phyloP scores from a whole-genome alignment of 2,888 invertebrate genomes.

The Willowsia nigromaculata region DNA sequence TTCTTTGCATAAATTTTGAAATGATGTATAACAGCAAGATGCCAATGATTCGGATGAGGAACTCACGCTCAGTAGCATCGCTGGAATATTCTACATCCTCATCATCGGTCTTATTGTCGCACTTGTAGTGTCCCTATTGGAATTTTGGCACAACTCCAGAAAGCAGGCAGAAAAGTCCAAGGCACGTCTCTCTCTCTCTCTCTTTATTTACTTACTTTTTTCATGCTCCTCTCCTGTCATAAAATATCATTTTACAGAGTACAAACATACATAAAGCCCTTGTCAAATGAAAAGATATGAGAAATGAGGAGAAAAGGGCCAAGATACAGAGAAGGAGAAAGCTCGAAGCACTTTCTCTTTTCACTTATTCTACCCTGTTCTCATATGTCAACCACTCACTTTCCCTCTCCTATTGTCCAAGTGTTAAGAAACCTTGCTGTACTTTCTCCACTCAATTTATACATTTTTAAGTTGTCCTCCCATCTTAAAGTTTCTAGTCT shows the following conservation, averaged over 20 bases:
- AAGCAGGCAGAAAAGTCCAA: constrained; percentile 89
- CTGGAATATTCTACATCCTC: constrained; percentile 98
- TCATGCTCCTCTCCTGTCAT: constrained; percentile 46
- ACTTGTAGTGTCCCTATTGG: constrained; percentile 93
- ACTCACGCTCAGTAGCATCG: constrained; percentile 96
- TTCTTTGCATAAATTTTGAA: constrained; percentile 31
- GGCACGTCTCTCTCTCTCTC: constrained; percentile 80
- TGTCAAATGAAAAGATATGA: constrained; percentile 37
- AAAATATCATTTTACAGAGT: constrained; percentile 70
- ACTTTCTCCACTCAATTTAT: background rate
- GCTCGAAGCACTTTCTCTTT: constrained; percentile 54
- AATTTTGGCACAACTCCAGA: constrained; percentile 96
- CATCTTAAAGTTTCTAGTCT: background rate
- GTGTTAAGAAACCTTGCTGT: too few species aligned
- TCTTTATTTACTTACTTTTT: constrained; percentile 62
- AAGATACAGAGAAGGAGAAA: background rate
- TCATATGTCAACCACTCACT: constrained; percentile 57
- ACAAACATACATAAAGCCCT: constrained; percentile 42
- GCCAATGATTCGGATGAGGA: constrained; percentile 82
- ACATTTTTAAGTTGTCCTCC: background rate
- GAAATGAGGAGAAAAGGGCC: constrained; percentile 16
- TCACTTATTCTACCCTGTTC: constrained; percentile 25
- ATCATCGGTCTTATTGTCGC: constrained; percentile 95
- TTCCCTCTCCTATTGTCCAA: constrained; percentile 10
- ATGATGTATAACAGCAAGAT: constrained; percentile 53